Conservation (phyloP, 2,113 vertebrate species). For the Abramis brama region DNA sequence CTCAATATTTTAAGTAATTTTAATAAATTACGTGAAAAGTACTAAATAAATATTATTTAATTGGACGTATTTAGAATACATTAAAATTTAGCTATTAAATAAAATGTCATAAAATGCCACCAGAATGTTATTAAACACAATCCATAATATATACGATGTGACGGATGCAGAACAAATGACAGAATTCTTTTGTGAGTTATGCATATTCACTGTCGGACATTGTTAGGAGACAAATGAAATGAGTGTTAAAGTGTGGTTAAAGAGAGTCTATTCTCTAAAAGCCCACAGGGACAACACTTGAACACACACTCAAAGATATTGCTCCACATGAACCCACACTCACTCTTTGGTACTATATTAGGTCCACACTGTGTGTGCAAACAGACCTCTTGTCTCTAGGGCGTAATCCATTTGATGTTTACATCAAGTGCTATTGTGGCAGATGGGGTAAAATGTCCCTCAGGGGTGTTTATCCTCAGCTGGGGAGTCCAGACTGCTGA, state of each 20-base stretch:
- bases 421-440: conserved; percentile 27
- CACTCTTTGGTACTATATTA: conserved; percentile 32
- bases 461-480: conserved; percentile 33
- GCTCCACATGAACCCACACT: conserved; percentile 18
- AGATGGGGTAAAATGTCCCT: conserved; percentile 39
- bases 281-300: conserved; percentile 4
- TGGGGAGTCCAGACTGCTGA: conserved; percentile 39
- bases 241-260: not conserved
- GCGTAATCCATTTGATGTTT: conserved; percentile 43
- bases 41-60: too few relatives aligned
- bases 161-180: not conserved
- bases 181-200: not conserved
- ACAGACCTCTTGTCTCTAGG: conserved; percentile 31
- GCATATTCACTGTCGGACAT: not conserved
- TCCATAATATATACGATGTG: not conserved
- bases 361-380: conserved; percentile 31
- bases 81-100: not conserved
- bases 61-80: too few relatives aligned
- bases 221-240: conserved; percentile 2
- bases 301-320: conserved; percentile 23
- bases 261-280: conserved; percentile 20
- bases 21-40: not conserved
- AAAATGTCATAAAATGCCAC: not conserved
- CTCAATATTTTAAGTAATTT: not conserved
- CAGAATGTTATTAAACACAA: not conserved